Evolutionary conservation across 2,797 vertebrate genomes (phyloP), one percentile per base, ranked within the genome.

Genomic region (Phoeniculus purpureus): DNA sequence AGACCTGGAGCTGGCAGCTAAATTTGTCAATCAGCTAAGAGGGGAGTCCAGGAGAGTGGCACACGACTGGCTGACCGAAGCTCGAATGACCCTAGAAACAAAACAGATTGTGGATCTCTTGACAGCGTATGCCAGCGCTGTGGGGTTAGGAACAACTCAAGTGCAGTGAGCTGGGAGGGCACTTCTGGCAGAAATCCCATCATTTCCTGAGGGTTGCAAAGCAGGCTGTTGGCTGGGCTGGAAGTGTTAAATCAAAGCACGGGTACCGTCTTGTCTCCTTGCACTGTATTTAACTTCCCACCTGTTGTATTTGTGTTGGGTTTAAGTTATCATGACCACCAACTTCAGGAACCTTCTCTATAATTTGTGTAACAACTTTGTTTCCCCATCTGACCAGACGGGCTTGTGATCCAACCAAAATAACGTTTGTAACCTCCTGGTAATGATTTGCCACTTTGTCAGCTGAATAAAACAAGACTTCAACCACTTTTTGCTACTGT

Each of bases 1-100:
- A 3, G 98, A 99, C n/a, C 97, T 99, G 94, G 99, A 99, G 98
- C 95, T 99, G 85, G 99, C 99, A 0, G 99, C 99, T 5, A 99
- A 99, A 87, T 98, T 99, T 61, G 97, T 99, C 74, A 99, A 99
- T 97, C 99, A 99, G 97, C 72, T 99, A 73, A 97, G 97, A 68
- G 99, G 99, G 10, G 99, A 99, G 96, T 97, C 99, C 0, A 96
- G 99, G 91, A 97, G 98, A 29, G 99, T 99, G 93, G 98, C 98
- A 0, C 98, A 98, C 61, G 99, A 99, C 98, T 99, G 99, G 99
- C 98, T 99, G 76, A 98, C 87, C 2, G 99, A 99, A 85, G 98
- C 99, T 3, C 97, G 99, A 8, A 97, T 98, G 92, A 99, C 99
- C 45, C 97, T 99, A 51, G 99, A 99, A 97, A 99, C 99, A 9